These are phyloP conservation scores for Pseudachorutes palmiensis DNA, from an alignment of 1,140 invertebrate genomes.

Conservation along the genomic window DNA sequence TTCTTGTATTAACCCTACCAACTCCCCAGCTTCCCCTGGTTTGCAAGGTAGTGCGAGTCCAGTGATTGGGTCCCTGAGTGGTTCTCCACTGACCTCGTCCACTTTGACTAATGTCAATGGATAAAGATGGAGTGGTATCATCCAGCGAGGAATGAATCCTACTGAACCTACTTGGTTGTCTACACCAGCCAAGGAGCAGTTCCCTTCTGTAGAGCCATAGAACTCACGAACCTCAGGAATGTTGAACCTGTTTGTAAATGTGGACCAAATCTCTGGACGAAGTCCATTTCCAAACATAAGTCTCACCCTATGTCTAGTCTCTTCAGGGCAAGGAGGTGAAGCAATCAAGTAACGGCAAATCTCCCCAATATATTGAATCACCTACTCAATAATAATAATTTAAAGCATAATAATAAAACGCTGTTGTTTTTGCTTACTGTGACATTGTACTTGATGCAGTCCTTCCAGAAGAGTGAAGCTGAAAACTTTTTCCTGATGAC, in stretches of 20 bases:
- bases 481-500: conserved; percentile 52
- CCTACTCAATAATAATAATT: conserved; percentile 54
- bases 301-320: conserved; percentile 71
- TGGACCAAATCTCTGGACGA: conserved; percentile 86
- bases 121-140: conserved; percentile 59
- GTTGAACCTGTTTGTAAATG: conserved; percentile 84
- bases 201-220: conserved; percentile 96
- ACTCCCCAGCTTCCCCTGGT: conserved; percentile 67
- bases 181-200: conserved; percentile 58
- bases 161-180: conserved; percentile 84
- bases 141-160: conserved; percentile 82
- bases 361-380: conserved; percentile 96
- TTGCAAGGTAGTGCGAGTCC: conserved; percentile 75
- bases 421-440: conserved; percentile 47
- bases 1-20: conserved; percentile 88
- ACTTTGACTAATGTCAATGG: conserved; percentile 85
- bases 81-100: conserved; percentile 70
- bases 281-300: conserved; percentile 93
- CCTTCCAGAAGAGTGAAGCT: conserved; percentile 54
- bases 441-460: conserved; percentile 62
- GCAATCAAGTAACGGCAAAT: conserved; percentile 93
- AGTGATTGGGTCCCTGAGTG: conserved; percentile 55
- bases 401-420: too few relatives aligned
- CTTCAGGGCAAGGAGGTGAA: conserved; percentile 65
- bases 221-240: conserved; percentile 81